Base-by-base conservation (phyloP, 1,140 invertebrate species). In the Heliothis virescens region DNA sequence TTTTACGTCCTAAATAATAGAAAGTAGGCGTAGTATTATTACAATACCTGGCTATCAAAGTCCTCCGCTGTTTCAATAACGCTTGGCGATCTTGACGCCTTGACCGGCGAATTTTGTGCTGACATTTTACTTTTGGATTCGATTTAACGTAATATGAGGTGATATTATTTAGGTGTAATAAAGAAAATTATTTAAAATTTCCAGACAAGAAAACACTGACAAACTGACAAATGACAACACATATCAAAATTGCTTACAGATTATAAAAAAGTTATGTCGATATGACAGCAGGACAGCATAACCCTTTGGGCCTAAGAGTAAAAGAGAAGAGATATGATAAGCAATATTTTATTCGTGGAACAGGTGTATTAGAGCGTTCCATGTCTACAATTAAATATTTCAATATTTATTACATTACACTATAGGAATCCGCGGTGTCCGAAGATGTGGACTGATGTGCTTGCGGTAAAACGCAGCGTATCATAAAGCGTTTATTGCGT, bases 21-120 rank as follows among this genome's bases (percentile, higher is more conserved):
- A 87, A 90, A 87, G 87, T 89, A 93, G 89, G 90, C 89, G 89
- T 76, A 76, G 88, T 84, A 69, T 71, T 16, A 72, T 47, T 26
- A 86, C 72, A 65, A 65, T 89, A 94, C 92, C 87, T 92, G 90
- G 67, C 85, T 91, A 52, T 93, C 90, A 53, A 91, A 93, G 75
- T 92, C 91, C 47, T 91, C 90, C 18, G 89, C 81, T n/a, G 87
- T 87, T 79, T 92, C 88, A 81, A 93, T 86, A 50, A 82, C 86
- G 59, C 87, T 90, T 9, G 86, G 75, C 9, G 91, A 89, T 81
- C 82, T 86, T n/a, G 89, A 89, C 13, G 87, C 82, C 81, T 91
- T 92, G 12, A 88, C 87, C 79, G 92, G 93, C 83, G 91, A 92
- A 83, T 87, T 90, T 79, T 93, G 89, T 72, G 85, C 86, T 72